These are phyloP conservation scores for Myrmecobius fasciatus DNA, from an alignment of 2,113 vertebrate genomes.

Conservation along the genomic window DNA sequence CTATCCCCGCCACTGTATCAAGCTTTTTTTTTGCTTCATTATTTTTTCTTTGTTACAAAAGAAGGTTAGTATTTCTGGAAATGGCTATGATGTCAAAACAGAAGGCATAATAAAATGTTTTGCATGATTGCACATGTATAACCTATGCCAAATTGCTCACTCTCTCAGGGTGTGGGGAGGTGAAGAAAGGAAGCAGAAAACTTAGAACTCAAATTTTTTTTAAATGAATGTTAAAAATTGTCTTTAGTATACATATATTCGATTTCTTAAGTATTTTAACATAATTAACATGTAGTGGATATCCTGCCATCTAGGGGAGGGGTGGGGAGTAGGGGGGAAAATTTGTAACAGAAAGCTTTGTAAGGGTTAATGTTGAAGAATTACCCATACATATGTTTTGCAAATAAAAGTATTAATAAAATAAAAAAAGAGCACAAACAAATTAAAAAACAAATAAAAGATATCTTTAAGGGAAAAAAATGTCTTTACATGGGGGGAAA, in stretches of 20 bases:
- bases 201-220: background rate
- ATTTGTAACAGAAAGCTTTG: too few species aligned
- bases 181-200: background rate
- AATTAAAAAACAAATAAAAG: too few species aligned
- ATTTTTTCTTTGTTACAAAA: background rate
- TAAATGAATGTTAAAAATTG: background rate
- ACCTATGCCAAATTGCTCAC: background rate
- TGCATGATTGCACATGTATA: background rate
- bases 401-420: too few species aligned
- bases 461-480: too few species aligned
- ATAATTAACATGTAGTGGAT: too few species aligned
- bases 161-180: background rate
- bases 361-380: too few species aligned
- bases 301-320: too few species aligned
- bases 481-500: background rate
- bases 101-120: background rate
- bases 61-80: background rate
- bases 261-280: too few species aligned
- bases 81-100: background rate
- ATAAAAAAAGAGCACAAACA: too few species aligned
- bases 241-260: too few species aligned
- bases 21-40: background rate
- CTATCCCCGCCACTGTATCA: background rate
- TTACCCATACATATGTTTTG: too few species aligned
- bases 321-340: too few species aligned